Percentiles rank a stretch among this genome's conserved stretches.
phyloP scores from a whole-genome alignment of 2,888 invertebrate species.

The Leistus spinibarbis region DNA sequence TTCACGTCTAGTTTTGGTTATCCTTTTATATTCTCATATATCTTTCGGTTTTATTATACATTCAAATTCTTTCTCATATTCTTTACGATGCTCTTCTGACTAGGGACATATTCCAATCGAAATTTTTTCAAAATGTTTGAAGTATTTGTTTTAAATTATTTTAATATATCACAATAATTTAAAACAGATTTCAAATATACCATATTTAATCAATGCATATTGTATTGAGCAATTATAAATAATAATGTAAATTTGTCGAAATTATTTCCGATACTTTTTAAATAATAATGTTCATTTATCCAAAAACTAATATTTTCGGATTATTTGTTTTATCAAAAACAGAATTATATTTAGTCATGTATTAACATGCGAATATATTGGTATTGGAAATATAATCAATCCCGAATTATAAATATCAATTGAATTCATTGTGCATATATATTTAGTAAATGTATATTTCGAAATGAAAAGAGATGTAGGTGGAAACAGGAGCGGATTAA shows the following conservation, averaged over 20 bases:
- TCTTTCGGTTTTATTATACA: not conserved
- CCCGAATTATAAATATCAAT: too few relatives aligned
- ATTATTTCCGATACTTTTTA: not conserved
- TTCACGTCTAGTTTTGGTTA: conserved; percentile 19
- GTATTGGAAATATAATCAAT: not conserved
- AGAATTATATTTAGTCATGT: not conserved
- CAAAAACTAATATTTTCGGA: not conserved
- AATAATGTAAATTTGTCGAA: not conserved
- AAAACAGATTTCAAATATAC: too few relatives aligned
- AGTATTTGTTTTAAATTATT: too few relatives aligned
- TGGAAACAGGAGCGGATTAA: too few relatives aligned
- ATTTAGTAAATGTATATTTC: too few relatives aligned
- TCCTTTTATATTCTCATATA: conserved; percentile 26
- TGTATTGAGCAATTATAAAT: too few relatives aligned
- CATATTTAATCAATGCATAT: too few relatives aligned
- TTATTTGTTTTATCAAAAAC: not conserved
- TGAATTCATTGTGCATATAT: too few relatives aligned
- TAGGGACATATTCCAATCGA: not conserved
- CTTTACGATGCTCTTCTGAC: not conserved
- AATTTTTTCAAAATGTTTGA: not conserved
- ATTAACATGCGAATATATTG: not conserved
- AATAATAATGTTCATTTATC: not conserved
- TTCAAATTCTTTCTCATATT: not conserved
- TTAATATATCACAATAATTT: too few relatives aligned
- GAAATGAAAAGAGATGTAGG: too few relatives aligned